Evolutionary conservation across 2,888 invertebrate species (phyloP), one percentile per base, ranked within the genome.

Genomic region (Polyommatus icarus): DNA sequence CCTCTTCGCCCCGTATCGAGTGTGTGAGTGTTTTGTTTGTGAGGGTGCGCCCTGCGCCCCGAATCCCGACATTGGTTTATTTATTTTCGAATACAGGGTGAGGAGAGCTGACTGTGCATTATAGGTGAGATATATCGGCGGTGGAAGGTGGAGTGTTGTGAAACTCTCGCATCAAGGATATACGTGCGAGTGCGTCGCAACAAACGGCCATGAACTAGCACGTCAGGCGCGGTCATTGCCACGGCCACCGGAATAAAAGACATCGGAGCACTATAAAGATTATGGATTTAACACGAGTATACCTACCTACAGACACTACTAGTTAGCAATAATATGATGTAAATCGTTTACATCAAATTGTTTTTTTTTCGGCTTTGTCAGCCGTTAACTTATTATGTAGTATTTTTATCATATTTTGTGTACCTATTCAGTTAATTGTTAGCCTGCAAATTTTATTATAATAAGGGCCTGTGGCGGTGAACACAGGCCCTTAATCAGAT

Each of bases 131-230:
- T 79, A 81, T 80, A 79, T 77, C 75, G 77, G 79, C 78, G 78
- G 80, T 78, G 78, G 80, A 80, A 80, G 79, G 76, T 78, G 76
- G 78, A 81, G 79, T 79, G 80, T 79, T 79, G 76, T 79, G 76
- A 77, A 80, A 77, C 73, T 78, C 79, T 78, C 77, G 78, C 67
- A 78, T 80, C 81, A 81, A 80, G 81, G 80, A 82, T 82, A 78
- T 77, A 79, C 76, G 78, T 76, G 79, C 78, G 78, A 80, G 81
- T 79, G 85, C 89, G 85, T 89, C 87, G 87, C 82, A 87, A 84
- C 87, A 90, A 89, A 91, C 91, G 93, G 89, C 93, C 92, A 86
- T 93, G 93, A 93, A 93, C 93, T 88, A 88, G 84, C 84, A 84
- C 87, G 87, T 83, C 84, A 84, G 86, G 84, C 82, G 86, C 91